A percentile compares a stretch with the other conserved stretches of the same genome.
phyloP scores from a whole-genome alignment of 2,113 vertebrate species.

The Cyprinus carpio region DNA sequence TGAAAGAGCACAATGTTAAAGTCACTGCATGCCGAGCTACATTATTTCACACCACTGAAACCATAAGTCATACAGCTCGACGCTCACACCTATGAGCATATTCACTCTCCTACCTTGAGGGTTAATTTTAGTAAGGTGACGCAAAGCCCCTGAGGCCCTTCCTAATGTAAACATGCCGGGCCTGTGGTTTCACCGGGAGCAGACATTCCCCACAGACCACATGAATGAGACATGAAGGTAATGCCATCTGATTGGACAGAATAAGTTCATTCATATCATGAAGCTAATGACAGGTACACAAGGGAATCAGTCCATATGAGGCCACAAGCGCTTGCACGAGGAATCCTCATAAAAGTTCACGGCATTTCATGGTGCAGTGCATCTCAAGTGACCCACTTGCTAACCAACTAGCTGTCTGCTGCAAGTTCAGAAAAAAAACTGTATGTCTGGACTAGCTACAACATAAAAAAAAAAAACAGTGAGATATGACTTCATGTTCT shows the following conservation, averaged over 20 bases:
- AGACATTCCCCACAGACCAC: conserved; percentile 17
- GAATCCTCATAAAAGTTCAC: not conserved
- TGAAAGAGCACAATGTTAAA: conserved; percentile 19
- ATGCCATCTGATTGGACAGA: no score
- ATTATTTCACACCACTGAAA: conserved; percentile 2
- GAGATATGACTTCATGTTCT: no score
- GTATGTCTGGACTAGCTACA: no score
- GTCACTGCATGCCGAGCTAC: not conserved
- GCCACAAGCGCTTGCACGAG: not conserved
- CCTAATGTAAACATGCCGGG: conserved; percentile 23
- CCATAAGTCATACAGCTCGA: not conserved
- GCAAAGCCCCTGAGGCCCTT: not conserved
- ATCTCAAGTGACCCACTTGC: not conserved
- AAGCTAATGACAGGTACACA: not conserved
- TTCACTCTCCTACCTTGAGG: not conserved
- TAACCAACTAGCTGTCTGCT: not conserved
- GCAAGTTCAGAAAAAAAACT: not conserved
- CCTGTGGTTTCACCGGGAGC: not conserved
- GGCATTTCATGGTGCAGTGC: not conserved
- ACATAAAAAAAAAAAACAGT: no score
- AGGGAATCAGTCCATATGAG: not conserved
- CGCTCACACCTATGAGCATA: not conserved
- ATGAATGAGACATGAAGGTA: not conserved
- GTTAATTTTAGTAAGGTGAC: conserved; percentile 48
- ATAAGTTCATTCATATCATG: not conserved